Evolutionary conservation across 2,888 invertebrate species (phyloP).

Genomic region (Tetheella fluctuosa): DNA sequence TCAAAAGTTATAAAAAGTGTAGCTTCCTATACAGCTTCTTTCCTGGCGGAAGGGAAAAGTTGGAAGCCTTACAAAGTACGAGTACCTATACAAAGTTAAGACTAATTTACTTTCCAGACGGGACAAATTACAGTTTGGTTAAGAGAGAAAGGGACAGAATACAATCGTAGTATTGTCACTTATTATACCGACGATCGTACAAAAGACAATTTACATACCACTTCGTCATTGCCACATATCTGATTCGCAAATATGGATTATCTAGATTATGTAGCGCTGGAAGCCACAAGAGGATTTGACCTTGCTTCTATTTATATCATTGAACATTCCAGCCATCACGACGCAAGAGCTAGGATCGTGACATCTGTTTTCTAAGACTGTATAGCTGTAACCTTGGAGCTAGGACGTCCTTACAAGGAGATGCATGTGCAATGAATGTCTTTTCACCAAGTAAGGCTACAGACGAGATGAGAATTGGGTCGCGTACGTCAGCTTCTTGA

Average conservation of each 20-base stretch:
- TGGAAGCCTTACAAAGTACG: constrained; percentile 19
- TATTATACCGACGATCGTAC: neutral
- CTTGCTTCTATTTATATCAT: constrained; percentile 70
- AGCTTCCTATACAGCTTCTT: constrained; percentile 9
- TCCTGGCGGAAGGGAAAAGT: constrained; percentile 2
- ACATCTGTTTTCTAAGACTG: constrained; percentile 51
- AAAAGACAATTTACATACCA: neutral
- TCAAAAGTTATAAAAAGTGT: neutral
- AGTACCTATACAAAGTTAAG: neutral
- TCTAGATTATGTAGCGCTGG: constrained; percentile 33
- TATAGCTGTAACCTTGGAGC: constrained; percentile 42
- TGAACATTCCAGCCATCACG: constrained; percentile 49
- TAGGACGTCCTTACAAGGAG: constrained; percentile 50
- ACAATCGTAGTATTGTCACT: constrained; percentile 4
- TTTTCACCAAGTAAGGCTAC: constrained; percentile 34
- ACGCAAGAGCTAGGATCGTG: constrained; percentile 44
- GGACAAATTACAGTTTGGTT: neutral
- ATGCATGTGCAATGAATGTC: constrained; percentile 29
- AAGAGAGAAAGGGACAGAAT: neutral
- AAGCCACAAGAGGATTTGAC: constrained; percentile 47
- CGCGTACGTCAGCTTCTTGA: constrained; percentile 19
- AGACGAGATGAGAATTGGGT: constrained; percentile 30
- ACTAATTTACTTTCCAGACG: constrained; percentile 5
- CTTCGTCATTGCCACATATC: neutral
- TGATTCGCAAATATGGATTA: constrained; percentile 35